Base-by-base conservation (phyloP, 2,888 invertebrate genomes). In the Torymus texanus region DNA sequence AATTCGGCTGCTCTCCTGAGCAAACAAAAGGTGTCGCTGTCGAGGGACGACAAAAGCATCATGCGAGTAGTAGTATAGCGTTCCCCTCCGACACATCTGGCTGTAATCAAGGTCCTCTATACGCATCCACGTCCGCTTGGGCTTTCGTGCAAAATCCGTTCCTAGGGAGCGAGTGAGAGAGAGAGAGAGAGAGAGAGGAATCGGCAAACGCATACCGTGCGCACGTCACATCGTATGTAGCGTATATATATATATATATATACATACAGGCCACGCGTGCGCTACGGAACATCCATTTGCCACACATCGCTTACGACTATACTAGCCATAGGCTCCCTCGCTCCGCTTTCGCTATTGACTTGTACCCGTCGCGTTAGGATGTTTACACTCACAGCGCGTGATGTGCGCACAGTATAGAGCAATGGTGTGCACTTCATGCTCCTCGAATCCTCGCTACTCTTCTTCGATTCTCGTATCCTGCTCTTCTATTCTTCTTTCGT, bases 231-330 rank as follows among this genome's bases (percentile, higher is more conserved):
- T 41, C 41, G 41, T 41, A 41, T 41, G 21, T 21, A 21, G 21
- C 21, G 2, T 2, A 2, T 21, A 21, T 21, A 21, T 2, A 21
- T 21, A n/a, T n/a, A n/a, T n/a, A n/a, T n/a, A n/a, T n/a, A n/a
- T n/a, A n/a, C n/a, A n/a, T n/a, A n/a, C n/a, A n/a, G n/a, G n/a
- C n/a, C n/a, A 21, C 21, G 41, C 41, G 1, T 8, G 41, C 8
- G 41, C 41, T 41, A 16, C 62, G 63, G 24, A 68, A 50, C 56
- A 41, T 79, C 70, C 79, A 66, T 75, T 79, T 75, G 71, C 72
- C 71, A 75, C 75, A 24, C 67, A 58, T 14, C 29, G 62, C 67
- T 41, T 8, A 41, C 41, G 41, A 8, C 5, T 41, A 41, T 41
- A 41, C 21, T 21, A 21, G 41, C 8, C 41, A 41, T 41, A 3